Evolutionary conservation across 2,888 invertebrate species (phyloP).

Genomic region (Hipparchia sbordonii): DNA sequence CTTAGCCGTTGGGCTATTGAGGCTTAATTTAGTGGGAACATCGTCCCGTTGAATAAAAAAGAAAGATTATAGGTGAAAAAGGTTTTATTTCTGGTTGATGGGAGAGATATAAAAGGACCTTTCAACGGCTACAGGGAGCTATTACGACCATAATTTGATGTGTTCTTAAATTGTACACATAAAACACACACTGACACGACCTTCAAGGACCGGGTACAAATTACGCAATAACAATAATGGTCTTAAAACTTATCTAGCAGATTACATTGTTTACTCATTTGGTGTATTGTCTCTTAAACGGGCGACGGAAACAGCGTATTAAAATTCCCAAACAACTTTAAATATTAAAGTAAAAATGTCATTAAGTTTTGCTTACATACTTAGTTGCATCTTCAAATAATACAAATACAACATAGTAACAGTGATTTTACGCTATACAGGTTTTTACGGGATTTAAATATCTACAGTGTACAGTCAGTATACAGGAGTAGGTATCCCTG

Average conservation of each 20-base stretch:
- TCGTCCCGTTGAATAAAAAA: no score
- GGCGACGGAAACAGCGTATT: constrained; percentile 49
- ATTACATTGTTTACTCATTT: constrained; percentile 71
- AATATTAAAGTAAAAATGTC: constrained; percentile 3
- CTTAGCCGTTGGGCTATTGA: no score
- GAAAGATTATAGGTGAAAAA: no score
- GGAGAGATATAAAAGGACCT: no score
- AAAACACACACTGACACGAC: neutral
- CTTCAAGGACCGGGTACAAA: neutral
- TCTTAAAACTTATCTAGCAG: constrained; percentile 58
- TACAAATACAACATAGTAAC: neutral
- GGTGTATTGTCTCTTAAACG: constrained; percentile 57
- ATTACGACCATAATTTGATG: no score
- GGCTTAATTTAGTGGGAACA: no score
- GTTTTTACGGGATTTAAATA: no score
- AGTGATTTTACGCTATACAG: no score
- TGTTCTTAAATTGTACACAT: neutral
- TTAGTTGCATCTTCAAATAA: neutral
- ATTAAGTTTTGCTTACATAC: neutral
- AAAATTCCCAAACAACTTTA: constrained; percentile 26
- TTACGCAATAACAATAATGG: constrained; percentile 27
- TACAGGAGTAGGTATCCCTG: no score
- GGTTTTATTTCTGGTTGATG: no score
- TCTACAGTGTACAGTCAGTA: no score
- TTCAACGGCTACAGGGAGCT: no score